Conservation (phyloP, 2,888 invertebrate species). For the Tetragonula carbonaria region DNA sequence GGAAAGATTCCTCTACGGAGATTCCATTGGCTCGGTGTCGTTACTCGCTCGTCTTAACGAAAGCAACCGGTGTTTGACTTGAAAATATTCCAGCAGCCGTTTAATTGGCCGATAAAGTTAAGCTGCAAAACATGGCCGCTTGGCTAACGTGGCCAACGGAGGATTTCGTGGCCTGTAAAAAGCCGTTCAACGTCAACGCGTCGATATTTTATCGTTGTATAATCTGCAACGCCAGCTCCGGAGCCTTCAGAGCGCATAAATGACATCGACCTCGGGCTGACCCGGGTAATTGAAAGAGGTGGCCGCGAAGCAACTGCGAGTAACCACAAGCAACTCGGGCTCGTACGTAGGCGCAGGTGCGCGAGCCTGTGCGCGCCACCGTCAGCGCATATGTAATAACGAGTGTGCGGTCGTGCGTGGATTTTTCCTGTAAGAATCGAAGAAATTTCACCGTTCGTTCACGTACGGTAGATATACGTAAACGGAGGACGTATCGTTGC, state of each 20-base stretch:
- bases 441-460: conserved; percentile 30
- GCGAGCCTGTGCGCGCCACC: conserved; percentile 19
- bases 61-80: conserved; percentile 41
- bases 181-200: conserved; percentile 43
- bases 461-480: no score
- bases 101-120: conserved; percentile 37
- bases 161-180: conserved; percentile 39
- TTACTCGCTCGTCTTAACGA: conserved; percentile 42
- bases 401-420: conserved; percentile 40
- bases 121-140: conserved; percentile 32
- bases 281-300: conserved; percentile 74
- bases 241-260: conserved; percentile 60
- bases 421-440: conserved; percentile 39
- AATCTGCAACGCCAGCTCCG: conserved; percentile 25
- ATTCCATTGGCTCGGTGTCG: conserved; percentile 33
- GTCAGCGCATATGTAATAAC: conserved; percentile 48
- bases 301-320: conserved; percentile 62
- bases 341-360: conserved; percentile 60
- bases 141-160: conserved; percentile 19
- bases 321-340: conserved; percentile 63
- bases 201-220: conserved; percentile 51
- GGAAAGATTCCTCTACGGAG: conserved; percentile 10
- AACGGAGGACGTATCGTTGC: not conserved
- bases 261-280: conserved; percentile 68
- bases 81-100: conserved; percentile 32